Percentiles rank a stretch among this genome's conserved stretches.
phyloP scores from a whole-genome alignment of 2,888 invertebrate species.

The Bedellia somnulentella region DNA sequence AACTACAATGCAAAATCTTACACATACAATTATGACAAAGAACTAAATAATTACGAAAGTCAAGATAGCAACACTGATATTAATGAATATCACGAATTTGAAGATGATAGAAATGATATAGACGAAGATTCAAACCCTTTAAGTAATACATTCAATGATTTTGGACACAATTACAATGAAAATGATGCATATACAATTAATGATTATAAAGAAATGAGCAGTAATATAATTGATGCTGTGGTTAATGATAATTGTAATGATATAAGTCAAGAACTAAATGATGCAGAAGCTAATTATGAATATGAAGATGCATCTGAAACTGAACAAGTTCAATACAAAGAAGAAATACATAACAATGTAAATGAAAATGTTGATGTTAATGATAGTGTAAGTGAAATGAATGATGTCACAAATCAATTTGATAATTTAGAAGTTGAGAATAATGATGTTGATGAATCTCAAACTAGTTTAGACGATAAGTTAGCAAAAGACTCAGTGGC shows the following conservation, averaged over 20 bases:
- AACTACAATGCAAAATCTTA: conserved; percentile 14
- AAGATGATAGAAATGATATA: conserved; percentile 14
- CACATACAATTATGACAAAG: conserved; percentile 10
- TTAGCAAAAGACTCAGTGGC: too few relatives aligned
- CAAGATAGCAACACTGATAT: conserved; percentile 9
- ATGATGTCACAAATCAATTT: not conserved
- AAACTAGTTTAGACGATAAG: too few relatives aligned
- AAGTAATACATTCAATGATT: too few relatives aligned
- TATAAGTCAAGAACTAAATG: conserved; percentile 2
- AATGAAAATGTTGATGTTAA: conserved; percentile 4
- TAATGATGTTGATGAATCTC: not conserved
- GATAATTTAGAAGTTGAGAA: not conserved
- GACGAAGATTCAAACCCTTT: not conserved
- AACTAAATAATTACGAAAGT: conserved; percentile 7
- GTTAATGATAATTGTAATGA: conserved; percentile 8
- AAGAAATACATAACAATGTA: conserved; percentile 5
- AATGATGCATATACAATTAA: conserved; percentile 5
- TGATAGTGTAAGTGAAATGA: not conserved
- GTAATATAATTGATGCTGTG: too few relatives aligned
- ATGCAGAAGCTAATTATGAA: conserved; percentile 5
- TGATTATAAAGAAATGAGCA: conserved; percentile 6
- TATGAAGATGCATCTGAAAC: conserved; percentile 6
- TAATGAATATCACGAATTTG: conserved; percentile 16
- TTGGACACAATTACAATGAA: too few relatives aligned
- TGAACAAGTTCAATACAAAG: conserved; percentile 6